phyloP scores from a whole-genome alignment of 2,113 vertebrate genomes.

The Halcyon senegalensis region DNA sequence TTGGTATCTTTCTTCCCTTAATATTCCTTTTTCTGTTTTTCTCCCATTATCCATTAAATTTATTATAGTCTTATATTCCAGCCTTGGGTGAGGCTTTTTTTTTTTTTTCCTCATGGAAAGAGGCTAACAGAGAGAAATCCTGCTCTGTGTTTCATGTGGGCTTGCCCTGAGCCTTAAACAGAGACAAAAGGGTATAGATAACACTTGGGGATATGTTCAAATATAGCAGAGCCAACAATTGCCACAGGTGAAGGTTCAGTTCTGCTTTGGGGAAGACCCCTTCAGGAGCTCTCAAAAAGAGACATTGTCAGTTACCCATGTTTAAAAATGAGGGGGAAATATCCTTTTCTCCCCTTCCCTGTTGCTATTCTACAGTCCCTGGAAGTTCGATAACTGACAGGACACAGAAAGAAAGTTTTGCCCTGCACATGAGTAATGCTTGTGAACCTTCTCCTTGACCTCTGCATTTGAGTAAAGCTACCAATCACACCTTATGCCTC shows the following conservation, averaged over 20 bases:
- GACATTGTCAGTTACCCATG: background rate
- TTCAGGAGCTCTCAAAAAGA: background rate
- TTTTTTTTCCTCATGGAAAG: too few species aligned
- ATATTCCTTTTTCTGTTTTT: too few species aligned
- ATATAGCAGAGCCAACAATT: background rate
- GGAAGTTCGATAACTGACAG: background rate
- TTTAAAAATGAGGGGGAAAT: background rate
- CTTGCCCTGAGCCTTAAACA: too few species aligned
- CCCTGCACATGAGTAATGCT: background rate
- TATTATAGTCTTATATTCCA: too few species aligned
- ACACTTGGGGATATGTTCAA: background rate
- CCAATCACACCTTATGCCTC: background rate
- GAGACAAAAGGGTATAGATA: background rate
- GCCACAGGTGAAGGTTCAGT: background rate
- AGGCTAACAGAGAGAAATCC: too few species aligned
- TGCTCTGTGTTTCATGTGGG: too few species aligned
- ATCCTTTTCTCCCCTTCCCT: background rate
- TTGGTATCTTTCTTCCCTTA: too few species aligned
- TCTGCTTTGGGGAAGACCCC: background rate
- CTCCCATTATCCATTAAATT: too few species aligned
- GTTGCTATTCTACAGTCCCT: background rate
- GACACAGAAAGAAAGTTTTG: background rate
- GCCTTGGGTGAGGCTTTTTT: too few species aligned
- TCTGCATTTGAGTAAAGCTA: background rate
- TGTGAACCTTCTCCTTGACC: background rate